A percentile compares a stretch with the other conserved stretches of the same genome.
phyloP scores from a whole-genome alignment of 2,113 vertebrate genomes.

The Calyptomena viridis region DNA sequence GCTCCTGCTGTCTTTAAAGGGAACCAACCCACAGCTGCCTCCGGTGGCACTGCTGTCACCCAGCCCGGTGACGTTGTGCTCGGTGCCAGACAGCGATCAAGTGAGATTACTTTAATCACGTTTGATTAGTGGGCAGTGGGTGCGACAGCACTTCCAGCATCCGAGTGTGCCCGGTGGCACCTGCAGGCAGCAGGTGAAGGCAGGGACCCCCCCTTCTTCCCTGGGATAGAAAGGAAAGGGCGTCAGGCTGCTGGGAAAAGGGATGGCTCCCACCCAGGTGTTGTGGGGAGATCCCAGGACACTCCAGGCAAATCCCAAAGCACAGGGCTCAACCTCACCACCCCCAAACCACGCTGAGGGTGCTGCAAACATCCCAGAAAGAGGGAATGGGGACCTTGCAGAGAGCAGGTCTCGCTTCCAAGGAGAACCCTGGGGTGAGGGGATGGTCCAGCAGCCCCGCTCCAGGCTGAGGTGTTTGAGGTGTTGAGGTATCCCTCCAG shows the following conservation, averaged over 20 bases:
- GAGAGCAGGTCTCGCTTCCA: background rate
- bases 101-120: background rate
- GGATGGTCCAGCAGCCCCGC: background rate
- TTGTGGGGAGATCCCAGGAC: background rate
- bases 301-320: background rate
- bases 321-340: fast-evolving
- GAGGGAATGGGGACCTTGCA: fast-evolving
- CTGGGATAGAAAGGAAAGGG: background rate
- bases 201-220: fast-evolving
- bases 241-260: background rate
- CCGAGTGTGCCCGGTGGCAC: fast-evolving
- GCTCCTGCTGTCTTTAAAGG: background rate
- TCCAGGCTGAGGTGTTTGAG: background rate
- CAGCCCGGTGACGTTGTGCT: background rate
- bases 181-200: background rate
- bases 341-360: fast-evolving
- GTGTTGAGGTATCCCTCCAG: background rate
- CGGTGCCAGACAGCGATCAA: background rate
- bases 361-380: background rate
- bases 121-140: background rate
- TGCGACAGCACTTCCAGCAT: background rate
- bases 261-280: fast-evolving
- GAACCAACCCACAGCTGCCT: background rate
- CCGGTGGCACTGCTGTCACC: fast-evolving
- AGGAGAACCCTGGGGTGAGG: fast-evolving